These are phyloP conservation scores for Apotomis turbidana DNA, from an alignment of 2,888 invertebrate genomes.

Conservation along the genomic window DNA sequence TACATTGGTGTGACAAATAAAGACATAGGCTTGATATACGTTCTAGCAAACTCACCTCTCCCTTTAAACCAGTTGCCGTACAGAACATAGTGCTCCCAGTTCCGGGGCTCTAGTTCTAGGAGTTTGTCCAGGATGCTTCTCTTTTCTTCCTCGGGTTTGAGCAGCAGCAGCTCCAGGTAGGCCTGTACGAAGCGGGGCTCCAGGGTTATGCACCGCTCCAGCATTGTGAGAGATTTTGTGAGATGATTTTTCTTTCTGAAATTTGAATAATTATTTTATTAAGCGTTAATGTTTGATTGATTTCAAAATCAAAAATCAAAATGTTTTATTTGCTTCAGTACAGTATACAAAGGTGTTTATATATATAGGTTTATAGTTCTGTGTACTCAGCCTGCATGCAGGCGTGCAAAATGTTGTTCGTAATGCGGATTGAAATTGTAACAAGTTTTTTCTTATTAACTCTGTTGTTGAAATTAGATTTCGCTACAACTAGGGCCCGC, in stretches of 20 bases:
- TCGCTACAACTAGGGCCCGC: too few relatives aligned
- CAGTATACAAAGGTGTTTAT: too few relatives aligned
- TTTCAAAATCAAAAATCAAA: too few relatives aligned
- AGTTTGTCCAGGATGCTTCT: constrained; percentile 85
- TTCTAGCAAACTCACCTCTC: constrained; percentile 76
- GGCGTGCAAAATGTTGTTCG: too few relatives aligned
- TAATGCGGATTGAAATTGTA: too few relatives aligned
- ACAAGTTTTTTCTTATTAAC: too few relatives aligned
- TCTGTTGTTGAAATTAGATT: too few relatives aligned
- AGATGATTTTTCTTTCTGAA: constrained; percentile 87
- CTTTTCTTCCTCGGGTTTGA: constrained; percentile 80
- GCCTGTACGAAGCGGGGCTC: constrained; percentile 88
- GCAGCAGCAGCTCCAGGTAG: constrained; percentile 86
- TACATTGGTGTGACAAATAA: too few relatives aligned
- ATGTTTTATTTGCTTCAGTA: too few relatives aligned
- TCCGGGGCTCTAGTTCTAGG: constrained; percentile 86
- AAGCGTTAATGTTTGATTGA: background rate
- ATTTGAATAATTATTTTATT: constrained; percentile 35
- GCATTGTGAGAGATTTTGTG: constrained; percentile 86
- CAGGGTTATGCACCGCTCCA: constrained; percentile 86
- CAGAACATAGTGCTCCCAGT: constrained; percentile 88
- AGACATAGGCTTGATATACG: too few relatives aligned
- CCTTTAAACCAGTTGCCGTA: constrained; percentile 89
- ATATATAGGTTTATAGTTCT: too few relatives aligned
- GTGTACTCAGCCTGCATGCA: too few relatives aligned